Evolutionary conservation across 2,113 vertebrate species (phyloP).

Genomic region (Bufo gargarizans): DNA sequence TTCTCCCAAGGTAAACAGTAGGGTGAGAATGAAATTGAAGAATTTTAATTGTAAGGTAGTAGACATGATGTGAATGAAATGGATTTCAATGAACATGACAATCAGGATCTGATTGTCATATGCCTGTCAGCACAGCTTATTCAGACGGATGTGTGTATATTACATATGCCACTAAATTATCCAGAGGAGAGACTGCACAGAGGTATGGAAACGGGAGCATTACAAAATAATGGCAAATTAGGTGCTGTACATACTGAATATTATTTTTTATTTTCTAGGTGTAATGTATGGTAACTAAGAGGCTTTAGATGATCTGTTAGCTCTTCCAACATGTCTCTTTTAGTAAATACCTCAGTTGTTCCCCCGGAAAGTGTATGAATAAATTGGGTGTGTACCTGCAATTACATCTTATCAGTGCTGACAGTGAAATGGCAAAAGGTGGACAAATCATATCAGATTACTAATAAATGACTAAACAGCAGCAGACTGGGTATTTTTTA

Average conservation of each 20-base stretch:
- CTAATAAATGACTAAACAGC: no score
- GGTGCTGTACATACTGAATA: neutral
- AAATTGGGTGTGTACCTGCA: no score
- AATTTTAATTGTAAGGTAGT: slow-evolving; percentile 8
- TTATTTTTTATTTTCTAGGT: neutral
- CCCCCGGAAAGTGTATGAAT: no score
- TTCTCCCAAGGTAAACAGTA: neutral
- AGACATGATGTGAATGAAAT: slow-evolving; percentile 3
- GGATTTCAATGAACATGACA: neutral
- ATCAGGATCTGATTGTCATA: slow-evolving; percentile 5
- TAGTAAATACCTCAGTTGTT: neutral
- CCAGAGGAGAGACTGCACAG: neutral
- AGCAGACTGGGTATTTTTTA: no score
- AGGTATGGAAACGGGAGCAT: neutral
- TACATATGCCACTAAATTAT: neutral
- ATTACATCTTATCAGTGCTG: no score
- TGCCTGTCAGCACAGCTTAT: neutral
- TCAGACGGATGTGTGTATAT: neutral
- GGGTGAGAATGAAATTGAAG: neutral
- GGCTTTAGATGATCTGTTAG: neutral
- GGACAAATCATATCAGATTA: no score
- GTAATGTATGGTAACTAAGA: neutral
- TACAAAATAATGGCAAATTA: neutral
- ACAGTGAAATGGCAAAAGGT: no score
- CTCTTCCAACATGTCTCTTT: neutral